These are phyloP conservation scores for Columba livia DNA, from an alignment of 2,113 vertebrate species.

Conservation along the genomic window DNA sequence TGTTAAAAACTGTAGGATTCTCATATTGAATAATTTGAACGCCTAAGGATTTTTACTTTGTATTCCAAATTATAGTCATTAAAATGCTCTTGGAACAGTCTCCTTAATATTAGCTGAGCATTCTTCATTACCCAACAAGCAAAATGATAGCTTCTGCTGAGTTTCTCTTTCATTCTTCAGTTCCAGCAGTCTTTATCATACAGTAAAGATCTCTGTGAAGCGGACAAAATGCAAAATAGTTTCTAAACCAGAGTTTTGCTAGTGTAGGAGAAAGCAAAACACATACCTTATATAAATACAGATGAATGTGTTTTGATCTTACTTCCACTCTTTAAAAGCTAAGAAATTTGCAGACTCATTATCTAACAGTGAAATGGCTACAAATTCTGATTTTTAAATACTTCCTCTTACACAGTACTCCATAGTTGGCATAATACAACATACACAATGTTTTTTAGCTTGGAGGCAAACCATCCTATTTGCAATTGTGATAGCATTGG, in stretches of 20 bases:
- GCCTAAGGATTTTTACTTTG: neutral
- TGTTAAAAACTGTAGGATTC: constrained; percentile 5
- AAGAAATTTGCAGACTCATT: neutral
- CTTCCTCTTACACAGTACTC: neutral
- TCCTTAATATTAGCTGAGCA: constrained; percentile 26
- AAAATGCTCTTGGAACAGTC: constrained; percentile 17
- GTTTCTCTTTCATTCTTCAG: neutral
- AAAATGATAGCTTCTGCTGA: constrained; percentile 7
- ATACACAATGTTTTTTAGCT: neutral
- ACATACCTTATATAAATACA: neutral
- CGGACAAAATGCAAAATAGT: neutral
- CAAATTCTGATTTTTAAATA: neutral
- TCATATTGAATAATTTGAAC: constrained; percentile 11
- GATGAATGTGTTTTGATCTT: neutral
- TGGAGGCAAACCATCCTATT: neutral
- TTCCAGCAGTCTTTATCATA: neutral
- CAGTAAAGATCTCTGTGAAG: neutral
- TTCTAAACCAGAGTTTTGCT: neutral
- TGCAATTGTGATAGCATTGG: neutral
- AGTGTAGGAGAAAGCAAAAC: neutral
- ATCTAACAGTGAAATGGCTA: neutral
- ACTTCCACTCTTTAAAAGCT: neutral
- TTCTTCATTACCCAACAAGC: constrained; percentile 25
- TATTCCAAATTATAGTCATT: constrained; percentile 43
- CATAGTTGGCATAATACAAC: neutral